Conservation (phyloP, 2,888 invertebrate genomes). For the Agonopterix subpropinquella region DNA sequence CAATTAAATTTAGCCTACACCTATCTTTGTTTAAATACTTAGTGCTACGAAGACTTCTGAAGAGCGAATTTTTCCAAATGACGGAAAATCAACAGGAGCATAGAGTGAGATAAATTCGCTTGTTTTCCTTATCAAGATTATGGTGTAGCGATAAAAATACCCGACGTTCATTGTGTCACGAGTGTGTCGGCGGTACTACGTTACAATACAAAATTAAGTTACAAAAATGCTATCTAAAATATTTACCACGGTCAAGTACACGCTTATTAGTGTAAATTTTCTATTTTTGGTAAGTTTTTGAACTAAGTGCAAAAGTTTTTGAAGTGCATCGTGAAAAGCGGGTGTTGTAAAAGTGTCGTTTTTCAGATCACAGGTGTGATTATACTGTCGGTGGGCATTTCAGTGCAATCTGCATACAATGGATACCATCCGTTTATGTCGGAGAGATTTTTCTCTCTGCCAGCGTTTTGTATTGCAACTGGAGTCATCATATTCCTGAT, state of each 20-base stretch:
- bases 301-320: neutral
- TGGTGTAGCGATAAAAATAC: constrained; percentile 60
- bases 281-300: constrained; percentile 58
- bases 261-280: constrained; percentile 55
- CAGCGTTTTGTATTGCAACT: constrained; percentile 81
- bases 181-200: constrained; percentile 19
- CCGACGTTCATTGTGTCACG: constrained; percentile 43
- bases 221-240: constrained; percentile 62
- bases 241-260: constrained; percentile 65
- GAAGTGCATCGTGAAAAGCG: neutral
- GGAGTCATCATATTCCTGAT: constrained; percentile 85
- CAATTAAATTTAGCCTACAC: no score
- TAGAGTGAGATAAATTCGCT: constrained; percentile 50
- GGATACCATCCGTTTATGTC: constrained; percentile 80
- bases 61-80: neutral
- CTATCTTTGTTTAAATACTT: no score
- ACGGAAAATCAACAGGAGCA: no score
- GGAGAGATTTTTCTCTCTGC: constrained; percentile 83
- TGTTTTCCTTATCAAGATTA: constrained; percentile 71
- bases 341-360: constrained; percentile 5
- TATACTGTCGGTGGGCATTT: constrained; percentile 83
- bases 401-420: constrained; percentile 79
- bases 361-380: constrained; percentile 88
- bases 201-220: constrained; percentile 12
- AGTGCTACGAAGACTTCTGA: no score